Base-by-base conservation (phyloP, 2,113 vertebrate species). In the Ceuthmochares aereus region DNA sequence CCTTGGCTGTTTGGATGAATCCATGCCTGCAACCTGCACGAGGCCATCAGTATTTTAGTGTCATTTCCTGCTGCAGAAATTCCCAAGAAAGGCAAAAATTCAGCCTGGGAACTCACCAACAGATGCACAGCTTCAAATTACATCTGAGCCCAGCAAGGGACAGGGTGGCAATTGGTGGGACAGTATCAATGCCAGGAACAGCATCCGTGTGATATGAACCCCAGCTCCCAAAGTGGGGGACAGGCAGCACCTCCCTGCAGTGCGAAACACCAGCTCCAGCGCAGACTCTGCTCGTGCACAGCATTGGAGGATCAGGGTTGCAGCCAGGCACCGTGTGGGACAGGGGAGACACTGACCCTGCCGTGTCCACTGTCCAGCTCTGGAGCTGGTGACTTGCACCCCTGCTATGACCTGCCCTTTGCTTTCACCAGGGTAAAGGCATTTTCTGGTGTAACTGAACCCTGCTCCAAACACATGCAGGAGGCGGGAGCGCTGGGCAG, bases 181-280 rank as follows among this genome's bases (percentile, higher is more conserved):
- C 60, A 3, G 17, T 2, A 55, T 20, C 68, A 9, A 2, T 12
- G 67, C 26, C 43, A 8, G 74, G 40, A 23, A 2, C 0, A 40
- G 69, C 1, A 1, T 0, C 26, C 7, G 54, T 42, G 64, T 17
- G 64, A 45, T 16, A 30, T 22, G 64, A 37, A 29, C 19, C 26
- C 51, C 15, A 3, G 30, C 8, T 58, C 79, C 83, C 32, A 0
- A 6, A 6, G 51, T 51, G 16, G 42, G 70, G 37, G 8, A 74
- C 55, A 4, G 0, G 4, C 1, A 12, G 34, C 42, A 7, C 0
- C 0, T 15, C 17, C 36, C 52, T 4, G 27, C 19, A 9, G 45
- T 4, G 52, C 45, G 34, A 30, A 72, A 49, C 37, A 3, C 12
- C 69, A 37, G 11, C 36, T 68, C 51, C 77, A 22, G 78, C 4